Evolutionary conservation across 2,797 vertebrate species (phyloP).

Genomic region (Scyliorhinus canicula): DNA sequence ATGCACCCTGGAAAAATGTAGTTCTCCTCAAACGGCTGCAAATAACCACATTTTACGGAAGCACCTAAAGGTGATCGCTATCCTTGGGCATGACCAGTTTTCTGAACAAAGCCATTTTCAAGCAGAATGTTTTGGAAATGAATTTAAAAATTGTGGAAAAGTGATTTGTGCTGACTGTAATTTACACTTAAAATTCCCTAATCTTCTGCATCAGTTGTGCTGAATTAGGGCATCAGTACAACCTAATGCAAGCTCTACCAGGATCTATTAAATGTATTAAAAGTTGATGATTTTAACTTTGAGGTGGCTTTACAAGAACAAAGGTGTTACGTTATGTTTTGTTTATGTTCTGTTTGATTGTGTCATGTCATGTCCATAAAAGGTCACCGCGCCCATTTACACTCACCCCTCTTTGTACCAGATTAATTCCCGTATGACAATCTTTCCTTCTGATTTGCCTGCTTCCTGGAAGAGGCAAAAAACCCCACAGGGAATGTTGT

Average conservation of each 20-base stretch:
- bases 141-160: no score
- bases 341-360: background rate
- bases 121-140: no score
- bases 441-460: background rate
- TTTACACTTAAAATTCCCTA: no score
- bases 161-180: no score
- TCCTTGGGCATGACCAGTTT: no score
- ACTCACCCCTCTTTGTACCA: background rate
- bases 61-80: no score
- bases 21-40: background rate
- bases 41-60: no score
- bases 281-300: background rate
- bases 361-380: background rate
- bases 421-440: background rate
- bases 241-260: background rate
- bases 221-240: background rate
- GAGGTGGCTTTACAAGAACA: background rate
- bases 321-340: background rate
- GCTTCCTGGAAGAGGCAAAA: background rate
- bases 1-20: no score
- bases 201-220: no score
- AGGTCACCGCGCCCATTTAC: background rate
- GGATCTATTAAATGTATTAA: background rate
- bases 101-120: no score
- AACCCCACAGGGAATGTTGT: background rate